Conservation (phyloP, 2,888 invertebrate genomes). For the Busseola fusca region DNA sequence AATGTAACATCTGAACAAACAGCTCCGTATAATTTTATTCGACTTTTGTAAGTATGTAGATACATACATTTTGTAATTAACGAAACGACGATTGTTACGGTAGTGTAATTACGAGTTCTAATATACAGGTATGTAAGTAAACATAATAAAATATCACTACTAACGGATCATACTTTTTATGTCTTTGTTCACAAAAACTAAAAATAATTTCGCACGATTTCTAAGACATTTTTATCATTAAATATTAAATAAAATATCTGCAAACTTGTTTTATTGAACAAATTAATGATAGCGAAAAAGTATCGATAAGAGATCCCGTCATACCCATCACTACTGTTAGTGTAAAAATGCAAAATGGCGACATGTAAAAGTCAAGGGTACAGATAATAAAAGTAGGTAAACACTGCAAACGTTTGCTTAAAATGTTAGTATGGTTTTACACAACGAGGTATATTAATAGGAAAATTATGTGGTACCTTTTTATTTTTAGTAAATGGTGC, state of each 20-base stretch:
- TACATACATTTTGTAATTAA: constrained; percentile 23
- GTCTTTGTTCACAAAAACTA: background rate
- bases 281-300: background rate
- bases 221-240: background rate
- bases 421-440: constrained; percentile 20
- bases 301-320: constrained; percentile 18
- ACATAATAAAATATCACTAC: background rate
- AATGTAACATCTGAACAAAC: constrained; percentile 19
- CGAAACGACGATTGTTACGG: constrained; percentile 13
- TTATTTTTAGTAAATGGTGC: constrained; percentile 14
- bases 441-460: background rate
- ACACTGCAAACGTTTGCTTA: constrained; percentile 16
- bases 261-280: background rate
- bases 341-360: constrained; percentile 43
- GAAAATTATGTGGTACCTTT: background rate
- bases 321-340: constrained; percentile 28
- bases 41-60: constrained; percentile 25
- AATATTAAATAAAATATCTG: background rate
- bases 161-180: background rate
- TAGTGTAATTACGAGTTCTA: constrained; percentile 1
- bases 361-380: constrained; percentile 54
- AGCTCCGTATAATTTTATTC: constrained; percentile 7
- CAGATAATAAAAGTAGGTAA: constrained; percentile 45
- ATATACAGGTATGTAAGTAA: background rate
- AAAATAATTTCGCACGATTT: background rate